Evolutionary conservation across 2,888 invertebrate genomes (phyloP).

Genomic region (Pristionchus mayeri): DNA sequence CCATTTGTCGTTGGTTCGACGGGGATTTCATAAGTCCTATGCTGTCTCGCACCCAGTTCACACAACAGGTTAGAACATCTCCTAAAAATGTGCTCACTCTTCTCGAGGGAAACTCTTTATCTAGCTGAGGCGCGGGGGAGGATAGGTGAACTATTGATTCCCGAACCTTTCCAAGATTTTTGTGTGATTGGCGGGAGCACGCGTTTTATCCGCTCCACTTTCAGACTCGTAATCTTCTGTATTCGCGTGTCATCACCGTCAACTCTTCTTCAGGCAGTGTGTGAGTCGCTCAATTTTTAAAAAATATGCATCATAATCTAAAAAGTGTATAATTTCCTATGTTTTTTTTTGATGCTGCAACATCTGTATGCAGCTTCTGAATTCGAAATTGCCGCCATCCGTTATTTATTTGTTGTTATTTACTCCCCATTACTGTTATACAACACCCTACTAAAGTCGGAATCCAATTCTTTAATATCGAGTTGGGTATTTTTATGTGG

Average conservation of each 20-base stretch:
- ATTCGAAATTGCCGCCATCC: not conserved
- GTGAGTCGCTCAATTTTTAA: not conserved
- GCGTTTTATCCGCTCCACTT: not conserved
- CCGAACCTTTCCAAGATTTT: too few species aligned
- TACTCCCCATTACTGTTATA: not conserved
- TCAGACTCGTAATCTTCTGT: conserved; percentile 15
- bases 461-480: too few species aligned
- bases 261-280: not conserved
- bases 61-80: not conserved
- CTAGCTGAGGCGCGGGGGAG: too few species aligned
- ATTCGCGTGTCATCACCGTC: conserved; percentile 1
- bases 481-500: too few species aligned
- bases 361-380: too few species aligned
- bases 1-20: not conserved
- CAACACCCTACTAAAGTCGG: too few species aligned
- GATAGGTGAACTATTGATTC: too few species aligned
- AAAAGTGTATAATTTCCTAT: not conserved
- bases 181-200: too few species aligned
- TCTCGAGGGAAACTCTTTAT: not conserved
- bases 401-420: not conserved
- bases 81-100: not conserved
- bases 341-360: too few species aligned
- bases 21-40: not conserved
- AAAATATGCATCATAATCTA: too few species aligned
- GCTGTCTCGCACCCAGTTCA: conserved; percentile 11